Conservation (phyloP, 2,113 vertebrate genomes). For the Megalops atlanticus region DNA sequence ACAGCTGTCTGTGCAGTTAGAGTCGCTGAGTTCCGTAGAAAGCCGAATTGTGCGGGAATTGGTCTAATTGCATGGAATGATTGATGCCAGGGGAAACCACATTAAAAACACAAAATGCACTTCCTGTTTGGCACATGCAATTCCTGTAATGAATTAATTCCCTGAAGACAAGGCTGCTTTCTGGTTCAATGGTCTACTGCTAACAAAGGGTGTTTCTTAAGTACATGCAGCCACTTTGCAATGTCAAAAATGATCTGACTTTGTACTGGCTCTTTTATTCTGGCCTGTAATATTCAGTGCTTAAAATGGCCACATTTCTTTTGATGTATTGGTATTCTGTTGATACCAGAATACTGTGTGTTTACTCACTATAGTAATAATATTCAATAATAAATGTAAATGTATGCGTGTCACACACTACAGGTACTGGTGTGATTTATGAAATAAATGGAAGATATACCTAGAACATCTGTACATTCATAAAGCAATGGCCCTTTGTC, state of each 20-base stretch:
- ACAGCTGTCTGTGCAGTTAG: constrained; percentile 91
- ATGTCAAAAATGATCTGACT: constrained; percentile 14
- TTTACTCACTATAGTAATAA: not conserved
- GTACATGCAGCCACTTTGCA: not conserved
- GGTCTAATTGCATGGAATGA: constrained; percentile 89
- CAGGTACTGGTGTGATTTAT: constrained; percentile 42
- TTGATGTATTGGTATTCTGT: too few species aligned
- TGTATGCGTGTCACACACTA: constrained; percentile 37
- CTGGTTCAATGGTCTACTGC: constrained; percentile 55
- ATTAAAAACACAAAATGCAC: constrained; percentile 79
- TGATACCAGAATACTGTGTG: not conserved
- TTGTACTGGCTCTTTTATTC: not conserved
- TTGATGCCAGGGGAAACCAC: constrained; percentile 89
- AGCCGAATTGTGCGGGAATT: constrained; percentile 84
- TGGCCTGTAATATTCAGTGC: not conserved
- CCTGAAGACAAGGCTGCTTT: constrained; percentile 44
- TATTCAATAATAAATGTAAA: constrained; percentile 14
- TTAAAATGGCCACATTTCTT: not conserved
- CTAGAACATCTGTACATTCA: constrained; percentile 40
- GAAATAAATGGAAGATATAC: constrained; percentile 44
- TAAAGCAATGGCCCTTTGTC: constrained; percentile 29
- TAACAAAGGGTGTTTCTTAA: constrained; percentile 51
- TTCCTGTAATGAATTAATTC: constrained; percentile 67
- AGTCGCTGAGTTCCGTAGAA: constrained; percentile 81
- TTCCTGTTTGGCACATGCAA: constrained; percentile 72